Evolutionary conservation across 2,888 invertebrate species (phyloP).

Genomic region (Poecilobothrus nobilitatus): DNA sequence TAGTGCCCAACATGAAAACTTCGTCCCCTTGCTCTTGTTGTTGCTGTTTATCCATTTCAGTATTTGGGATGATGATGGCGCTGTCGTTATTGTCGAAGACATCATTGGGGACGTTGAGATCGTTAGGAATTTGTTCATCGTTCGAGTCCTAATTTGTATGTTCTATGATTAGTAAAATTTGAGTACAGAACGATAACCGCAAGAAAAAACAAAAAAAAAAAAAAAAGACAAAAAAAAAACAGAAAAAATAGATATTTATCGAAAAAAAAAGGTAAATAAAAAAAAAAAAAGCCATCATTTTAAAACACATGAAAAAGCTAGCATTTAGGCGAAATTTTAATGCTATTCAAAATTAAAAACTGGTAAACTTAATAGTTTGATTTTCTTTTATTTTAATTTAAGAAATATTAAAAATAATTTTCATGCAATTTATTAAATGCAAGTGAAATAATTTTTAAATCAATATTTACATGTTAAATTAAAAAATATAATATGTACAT

Average conservation of each 20-base stretch:
- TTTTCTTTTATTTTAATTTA: no score
- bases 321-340: no score
- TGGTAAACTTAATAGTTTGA: no score
- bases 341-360: no score
- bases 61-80: neutral
- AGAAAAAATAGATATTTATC: neutral
- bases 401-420: no score
- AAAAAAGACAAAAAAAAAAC: neutral
- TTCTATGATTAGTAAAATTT: slow-evolving; percentile 29
- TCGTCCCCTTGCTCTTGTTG: neutral
- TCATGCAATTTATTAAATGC: no score
- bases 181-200: neutral
- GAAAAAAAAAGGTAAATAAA: neutral
- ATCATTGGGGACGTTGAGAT: neutral
- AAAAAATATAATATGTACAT: no score
- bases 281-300: neutral
- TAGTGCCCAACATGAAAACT: neutral
- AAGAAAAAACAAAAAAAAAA: neutral
- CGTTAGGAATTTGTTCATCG: slow-evolving; percentile 20
- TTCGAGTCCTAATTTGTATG: slow-evolving; percentile 34
- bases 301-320: neutral
- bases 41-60: neutral
- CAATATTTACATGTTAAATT: no score
- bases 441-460: no score
- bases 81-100: neutral